Evolutionary conservation across 1,140 invertebrate genomes (phyloP).

Genomic region (Drosophila micromelanica): DNA sequence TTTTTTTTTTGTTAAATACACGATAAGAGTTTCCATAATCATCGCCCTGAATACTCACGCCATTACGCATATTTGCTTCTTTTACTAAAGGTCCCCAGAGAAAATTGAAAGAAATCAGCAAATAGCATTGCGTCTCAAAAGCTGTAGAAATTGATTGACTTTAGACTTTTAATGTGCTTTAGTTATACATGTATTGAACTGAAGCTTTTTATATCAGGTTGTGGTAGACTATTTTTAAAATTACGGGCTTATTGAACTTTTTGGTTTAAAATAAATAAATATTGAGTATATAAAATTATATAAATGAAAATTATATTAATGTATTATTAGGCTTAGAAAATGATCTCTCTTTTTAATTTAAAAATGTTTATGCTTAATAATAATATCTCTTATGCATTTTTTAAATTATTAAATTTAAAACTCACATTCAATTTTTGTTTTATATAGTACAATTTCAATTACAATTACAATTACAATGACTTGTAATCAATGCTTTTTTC

Average conservation of each 20-base stretch:
- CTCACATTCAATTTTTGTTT: too few species aligned
- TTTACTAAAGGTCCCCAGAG: background rate
- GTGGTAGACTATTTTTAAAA: background rate
- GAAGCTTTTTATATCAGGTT: background rate
- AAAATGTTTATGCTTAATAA: too few species aligned
- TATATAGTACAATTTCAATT: too few species aligned
- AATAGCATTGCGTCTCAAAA: background rate
- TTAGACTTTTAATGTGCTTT: background rate
- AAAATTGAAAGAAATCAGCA: background rate
- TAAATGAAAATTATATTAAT: too few species aligned
- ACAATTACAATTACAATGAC: too few species aligned
- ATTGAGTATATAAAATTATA: background rate
- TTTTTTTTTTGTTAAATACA: background rate
- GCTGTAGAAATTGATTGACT: background rate
- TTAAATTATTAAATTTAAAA: too few species aligned
- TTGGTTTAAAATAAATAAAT: background rate
- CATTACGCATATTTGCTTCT: background rate
- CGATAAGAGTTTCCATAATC: background rate
- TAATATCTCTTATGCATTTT: too few species aligned
- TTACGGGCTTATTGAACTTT: background rate
- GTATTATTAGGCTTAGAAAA: too few species aligned
- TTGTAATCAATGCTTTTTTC: too few species aligned
- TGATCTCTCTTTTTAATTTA: too few species aligned
- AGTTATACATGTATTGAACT: background rate
- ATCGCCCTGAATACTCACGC: background rate